Evolutionary conservation across 2,888 invertebrate species (phyloP), one percentile per base, ranked within the genome.

Genomic region (Tetropium fuscum): DNA sequence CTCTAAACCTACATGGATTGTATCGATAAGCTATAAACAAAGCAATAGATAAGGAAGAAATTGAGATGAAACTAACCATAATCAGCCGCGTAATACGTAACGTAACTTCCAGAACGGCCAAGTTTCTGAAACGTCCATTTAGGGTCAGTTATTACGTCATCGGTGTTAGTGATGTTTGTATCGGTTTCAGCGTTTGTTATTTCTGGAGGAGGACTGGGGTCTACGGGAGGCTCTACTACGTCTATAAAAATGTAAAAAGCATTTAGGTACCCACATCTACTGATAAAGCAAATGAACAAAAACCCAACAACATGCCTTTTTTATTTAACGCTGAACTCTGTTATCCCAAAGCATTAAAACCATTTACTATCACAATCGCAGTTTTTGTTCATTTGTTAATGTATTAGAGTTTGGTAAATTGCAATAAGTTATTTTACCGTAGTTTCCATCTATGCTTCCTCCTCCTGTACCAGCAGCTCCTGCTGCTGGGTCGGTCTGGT

Each of bases 1-100:
- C 22, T 10, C 20, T 13, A 22, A 53, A 11, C 8, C 34, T 13
- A 18, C 11, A 30, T 34, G 4, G 13, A 16, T 6, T 4, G 7
- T n/a, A 30, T 44, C 25, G 22, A 36, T 38, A 54, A 45, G 53
- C 44, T 10, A 22, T 27, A 20, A 36, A 58, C 34, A 58, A 48
- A 41, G 34, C 43, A 60, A 20, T 34, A 41, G 55, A 34, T 44
- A 34, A 25, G n/a, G 51, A 47, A 55, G 63, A 55, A 61, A 41
- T 49, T 44, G 54, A 58, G 54, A 48, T 16, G 7, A 22, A 68
- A 76, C 76, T 74, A 74, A 76, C 76, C 76, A 58, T 76, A 76
- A 70, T 74, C 71, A n/a, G 71, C 48, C 11, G 58, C 64, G 59
- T 74, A 76, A 65, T 64, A 66, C 18, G 67, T 70, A 20, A 66